These are phyloP conservation scores for Apeira syringaria DNA, from an alignment of 2,888 invertebrate genomes.

Conservation along the genomic window DNA sequence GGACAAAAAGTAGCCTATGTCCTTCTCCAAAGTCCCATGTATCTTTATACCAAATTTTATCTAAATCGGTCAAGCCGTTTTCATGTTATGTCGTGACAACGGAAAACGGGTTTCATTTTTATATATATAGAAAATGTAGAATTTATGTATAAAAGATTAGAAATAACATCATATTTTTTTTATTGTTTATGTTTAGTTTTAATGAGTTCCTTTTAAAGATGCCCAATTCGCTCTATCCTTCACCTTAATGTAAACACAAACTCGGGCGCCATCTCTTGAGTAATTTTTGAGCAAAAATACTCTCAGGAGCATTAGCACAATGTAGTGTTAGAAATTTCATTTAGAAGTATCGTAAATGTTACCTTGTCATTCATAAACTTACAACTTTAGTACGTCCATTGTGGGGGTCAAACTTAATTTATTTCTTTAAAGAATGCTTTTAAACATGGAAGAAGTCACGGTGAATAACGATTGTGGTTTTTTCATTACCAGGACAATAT, in stretches of 20 bases:
- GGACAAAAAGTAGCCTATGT: no score
- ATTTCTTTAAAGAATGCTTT: slow-evolving; percentile 42
- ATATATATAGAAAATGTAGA: no score
- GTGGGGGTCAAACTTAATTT: slow-evolving; percentile 65
- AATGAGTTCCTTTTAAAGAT: no score
- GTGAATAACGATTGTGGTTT: slow-evolving; percentile 31
- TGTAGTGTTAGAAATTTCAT: slow-evolving; percentile 34
- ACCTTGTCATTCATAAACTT: slow-evolving; percentile 61
- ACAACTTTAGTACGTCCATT: slow-evolving; percentile 58
- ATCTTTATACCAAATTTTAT: no score
- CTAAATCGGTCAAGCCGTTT: no score
- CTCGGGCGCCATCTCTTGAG: slow-evolving; percentile 2
- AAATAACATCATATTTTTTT: no score
- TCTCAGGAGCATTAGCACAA: slow-evolving; percentile 28
- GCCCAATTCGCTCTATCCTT: no score
- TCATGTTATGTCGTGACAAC: no score
- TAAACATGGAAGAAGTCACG: slow-evolving; percentile 29
- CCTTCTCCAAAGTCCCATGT: no score
- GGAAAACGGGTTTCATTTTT: no score
- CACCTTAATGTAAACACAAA: slow-evolving; percentile 4
- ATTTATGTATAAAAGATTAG: no score
- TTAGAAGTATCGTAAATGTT: slow-evolving; percentile 48
- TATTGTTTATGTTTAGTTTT: no score
- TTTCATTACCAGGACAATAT: slow-evolving; percentile 40
- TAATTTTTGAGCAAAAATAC: slow-evolving; percentile 26